Conservation (phyloP, 2,888 invertebrate genomes). For the Drosophila buzzatii region DNA sequence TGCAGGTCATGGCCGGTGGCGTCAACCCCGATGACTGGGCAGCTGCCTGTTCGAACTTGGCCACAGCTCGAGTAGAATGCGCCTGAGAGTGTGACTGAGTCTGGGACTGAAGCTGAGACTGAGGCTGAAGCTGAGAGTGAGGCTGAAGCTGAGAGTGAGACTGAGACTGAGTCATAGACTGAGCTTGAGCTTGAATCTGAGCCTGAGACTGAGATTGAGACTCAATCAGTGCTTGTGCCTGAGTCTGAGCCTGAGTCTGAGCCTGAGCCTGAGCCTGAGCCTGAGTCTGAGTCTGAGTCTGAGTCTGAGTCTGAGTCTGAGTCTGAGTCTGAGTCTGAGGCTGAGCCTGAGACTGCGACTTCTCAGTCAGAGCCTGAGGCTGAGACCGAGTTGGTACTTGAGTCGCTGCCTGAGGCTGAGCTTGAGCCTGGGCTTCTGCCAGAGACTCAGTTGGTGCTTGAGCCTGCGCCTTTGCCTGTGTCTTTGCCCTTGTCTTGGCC, state of each 20-base stretch:
- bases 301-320: neutral
- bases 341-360: neutral
- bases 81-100: neutral
- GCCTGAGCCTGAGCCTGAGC: neutral
- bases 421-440: neutral
- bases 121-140: neutral
- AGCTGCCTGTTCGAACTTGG: neutral
- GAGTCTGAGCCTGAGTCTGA: neutral
- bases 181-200: neutral
- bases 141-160: neutral
- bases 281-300: neutral
- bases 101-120: accelerated
- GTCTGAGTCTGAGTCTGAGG: neutral
- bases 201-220: neutral
- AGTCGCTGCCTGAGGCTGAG: neutral
- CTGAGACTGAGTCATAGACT: neutral
- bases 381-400: too few relatives aligned
- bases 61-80: neutral
- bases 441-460: neutral
- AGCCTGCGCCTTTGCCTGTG: neutral
- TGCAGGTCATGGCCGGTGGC: slow-evolving; percentile 64
- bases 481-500: neutral
- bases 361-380: neutral
- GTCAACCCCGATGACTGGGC: slow-evolving; percentile 23
- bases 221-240: neutral